A percentile compares a stretch with the other conserved stretches of the same genome.
Conservation (phyloP, 1,140 invertebrate species). For the Drosophila takahashii region DNA sequence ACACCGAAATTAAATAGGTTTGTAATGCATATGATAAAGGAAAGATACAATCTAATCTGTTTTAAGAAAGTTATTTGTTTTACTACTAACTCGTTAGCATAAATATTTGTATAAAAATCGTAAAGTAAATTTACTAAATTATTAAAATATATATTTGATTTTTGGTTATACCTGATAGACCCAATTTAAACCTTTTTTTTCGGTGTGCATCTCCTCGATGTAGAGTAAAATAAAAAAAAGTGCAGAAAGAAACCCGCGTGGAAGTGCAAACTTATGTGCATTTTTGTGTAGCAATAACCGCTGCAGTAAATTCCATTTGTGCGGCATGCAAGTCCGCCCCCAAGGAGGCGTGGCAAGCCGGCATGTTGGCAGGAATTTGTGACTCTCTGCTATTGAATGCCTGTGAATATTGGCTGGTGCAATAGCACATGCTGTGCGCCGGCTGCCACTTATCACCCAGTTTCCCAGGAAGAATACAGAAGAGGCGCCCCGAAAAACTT, state of each 20-base stretch:
- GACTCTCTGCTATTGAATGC: slow-evolving; percentile 27
- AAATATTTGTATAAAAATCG: no score
- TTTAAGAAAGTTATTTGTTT: no score
- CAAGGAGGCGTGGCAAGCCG: slow-evolving; percentile 12
- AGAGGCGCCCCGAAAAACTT: slow-evolving; percentile 1
- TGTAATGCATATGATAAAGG: no score
- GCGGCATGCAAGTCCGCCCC: slow-evolving; percentile 17
- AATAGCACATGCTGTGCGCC: slow-evolving; percentile 32
- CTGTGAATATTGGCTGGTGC: slow-evolving; percentile 46
- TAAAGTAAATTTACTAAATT: no score
- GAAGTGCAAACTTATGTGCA: slow-evolving; percentile 22
- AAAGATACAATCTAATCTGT: no score
- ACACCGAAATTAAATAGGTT: background rate
- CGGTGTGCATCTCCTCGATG: background rate
- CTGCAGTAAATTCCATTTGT: slow-evolving; percentile 48
- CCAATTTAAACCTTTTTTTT: background rate
- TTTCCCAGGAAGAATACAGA: background rate
- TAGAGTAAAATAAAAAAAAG: background rate
- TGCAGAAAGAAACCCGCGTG: background rate
- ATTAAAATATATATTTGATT: no score
- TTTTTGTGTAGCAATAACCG: slow-evolving; percentile 40
- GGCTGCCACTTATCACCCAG: slow-evolving; percentile 31
- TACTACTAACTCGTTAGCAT: no score
- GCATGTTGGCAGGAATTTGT: slow-evolving; percentile 32
- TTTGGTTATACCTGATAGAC: no score